These are phyloP conservation scores for Melikaiella ostensackeni DNA, from an alignment of 2,888 invertebrate species.

Conservation along the genomic window DNA sequence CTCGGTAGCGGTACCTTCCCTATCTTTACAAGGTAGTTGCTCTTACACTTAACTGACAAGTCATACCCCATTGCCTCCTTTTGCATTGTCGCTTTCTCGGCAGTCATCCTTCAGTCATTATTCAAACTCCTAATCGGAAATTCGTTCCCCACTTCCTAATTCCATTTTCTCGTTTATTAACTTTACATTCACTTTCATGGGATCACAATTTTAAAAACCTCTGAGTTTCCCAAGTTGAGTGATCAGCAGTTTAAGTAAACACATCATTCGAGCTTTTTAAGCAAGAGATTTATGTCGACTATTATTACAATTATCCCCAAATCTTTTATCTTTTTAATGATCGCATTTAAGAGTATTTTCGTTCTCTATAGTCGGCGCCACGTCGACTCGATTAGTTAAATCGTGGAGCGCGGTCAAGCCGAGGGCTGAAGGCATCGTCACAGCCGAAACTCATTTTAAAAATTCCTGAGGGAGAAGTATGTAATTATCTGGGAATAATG, in stretches of 20 bases:
- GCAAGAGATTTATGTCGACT: slow-evolving; percentile 3
- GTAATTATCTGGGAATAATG: slow-evolving; percentile 67
- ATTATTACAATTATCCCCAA: slow-evolving; percentile 7
- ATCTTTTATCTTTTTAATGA: slow-evolving; percentile 18
- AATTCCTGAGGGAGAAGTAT: slow-evolving; percentile 64
- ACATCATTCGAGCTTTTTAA: background rate
- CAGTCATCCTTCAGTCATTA: slow-evolving; percentile 22
- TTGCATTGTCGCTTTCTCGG: slow-evolving; percentile 15
- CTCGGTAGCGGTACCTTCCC: slow-evolving; percentile 61
- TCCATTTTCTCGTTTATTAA: background rate
- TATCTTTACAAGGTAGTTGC: slow-evolving; percentile 52
- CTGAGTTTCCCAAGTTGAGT: background rate
- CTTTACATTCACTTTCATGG: background rate
- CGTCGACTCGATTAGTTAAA: slow-evolving; percentile 46
- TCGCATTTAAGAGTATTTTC: background rate
- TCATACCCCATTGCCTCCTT: slow-evolving; percentile 40
- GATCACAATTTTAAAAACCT: background rate
- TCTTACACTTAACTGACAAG: slow-evolving; percentile 49
- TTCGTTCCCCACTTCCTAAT: slow-evolving; percentile 16
- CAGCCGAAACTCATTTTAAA: slow-evolving; percentile 64
- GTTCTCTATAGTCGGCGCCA: slow-evolving; percentile 45
- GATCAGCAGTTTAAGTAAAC: slow-evolving; percentile 1
- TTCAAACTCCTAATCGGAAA: slow-evolving; percentile 24
- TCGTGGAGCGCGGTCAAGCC: slow-evolving; percentile 27
- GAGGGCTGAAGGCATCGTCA: slow-evolving; percentile 42